Evolutionary conservation across 2,113 vertebrate species (phyloP), one percentile per base, ranked within the genome.

Genomic region (Cromileptes altivelis): DNA sequence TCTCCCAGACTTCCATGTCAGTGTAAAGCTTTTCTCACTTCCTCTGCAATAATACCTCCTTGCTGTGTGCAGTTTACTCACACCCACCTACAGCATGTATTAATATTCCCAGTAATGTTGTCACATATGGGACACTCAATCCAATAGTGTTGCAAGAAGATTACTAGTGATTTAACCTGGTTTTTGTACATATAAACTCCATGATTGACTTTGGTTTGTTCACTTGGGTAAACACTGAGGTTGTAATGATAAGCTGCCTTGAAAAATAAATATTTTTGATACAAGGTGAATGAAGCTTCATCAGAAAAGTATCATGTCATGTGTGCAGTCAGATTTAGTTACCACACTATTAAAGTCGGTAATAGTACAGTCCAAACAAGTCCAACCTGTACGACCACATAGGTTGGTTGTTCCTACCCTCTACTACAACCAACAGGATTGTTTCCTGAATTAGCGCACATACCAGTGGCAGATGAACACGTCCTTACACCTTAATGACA

Each of bases 11-110:
- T 84, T 79, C 25, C 80, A 83, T 75, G 70, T 80, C 9, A 53
- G 74, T 68, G 64, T 63, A 23, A 79, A 55, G 82, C 88, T 90
- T 84, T 91, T 93, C 77, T 84, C 83, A 89, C 90, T 64, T 85
- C 42, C 55, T 57, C 30, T 61, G 71, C 45, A 40, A 70, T 81
- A 82, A 84, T 73, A 82, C 71, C 70, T 78, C 63, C 61, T 70
- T 58, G 25, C 60, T 75, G 27, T 56, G 58, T 68, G 53, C 67
- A 57, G 63, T 81, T 58, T 68, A 33, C 74, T 85, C 82, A 70
- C 84, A 85, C 67, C 85, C 78, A 73, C 80, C 77, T 67, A 65
- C 68, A 74, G 21, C 23, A 42, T 71, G 52, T 23, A 78, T 82
- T 85, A 71, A 74, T 82, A 75, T 79, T 86, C 25, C 14, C 57